Evolutionary conservation across 53 echinoderm and acorn worm genomes (phyloP).

Genomic region (Actinopyga echinites): DNA sequence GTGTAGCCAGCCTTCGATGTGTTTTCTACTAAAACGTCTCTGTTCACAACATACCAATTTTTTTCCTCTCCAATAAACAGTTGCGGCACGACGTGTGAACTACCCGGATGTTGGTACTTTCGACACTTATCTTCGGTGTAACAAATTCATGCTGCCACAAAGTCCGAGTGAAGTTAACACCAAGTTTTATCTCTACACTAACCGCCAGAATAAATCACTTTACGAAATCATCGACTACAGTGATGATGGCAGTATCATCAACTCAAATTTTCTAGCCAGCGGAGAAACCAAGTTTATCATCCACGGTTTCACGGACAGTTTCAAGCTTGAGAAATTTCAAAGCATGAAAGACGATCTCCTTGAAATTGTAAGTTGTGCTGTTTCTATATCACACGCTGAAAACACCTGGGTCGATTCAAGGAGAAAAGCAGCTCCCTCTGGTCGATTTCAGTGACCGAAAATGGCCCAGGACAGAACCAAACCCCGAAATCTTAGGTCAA

Average conservation of each 20-base stretch:
- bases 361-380: slow-evolving; percentile 32
- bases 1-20: no score
- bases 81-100: background rate
- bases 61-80: no score
- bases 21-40: no score
- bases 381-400: no score
- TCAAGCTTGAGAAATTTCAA: background rate
- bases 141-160: slow-evolving; percentile 10
- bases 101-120: slow-evolving; percentile 46
- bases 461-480: no score
- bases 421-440: no score
- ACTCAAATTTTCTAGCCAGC: slow-evolving; percentile 27
- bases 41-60: no score
- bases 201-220: background rate
- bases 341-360: slow-evolving; percentile 52
- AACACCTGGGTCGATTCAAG: no score
- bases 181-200: slow-evolving; percentile 46
- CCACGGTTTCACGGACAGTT: slow-evolving; percentile 52
- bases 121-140: slow-evolving; percentile 9
- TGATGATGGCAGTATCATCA: slow-evolving; percentile 15
- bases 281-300: slow-evolving; percentile 62
- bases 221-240: background rate
- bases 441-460: no score
- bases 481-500: no score
- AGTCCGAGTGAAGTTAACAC: slow-evolving; percentile 37